Base-by-base conservation (phyloP, 2,888 invertebrate genomes). In the Melanchra persicariae region DNA sequence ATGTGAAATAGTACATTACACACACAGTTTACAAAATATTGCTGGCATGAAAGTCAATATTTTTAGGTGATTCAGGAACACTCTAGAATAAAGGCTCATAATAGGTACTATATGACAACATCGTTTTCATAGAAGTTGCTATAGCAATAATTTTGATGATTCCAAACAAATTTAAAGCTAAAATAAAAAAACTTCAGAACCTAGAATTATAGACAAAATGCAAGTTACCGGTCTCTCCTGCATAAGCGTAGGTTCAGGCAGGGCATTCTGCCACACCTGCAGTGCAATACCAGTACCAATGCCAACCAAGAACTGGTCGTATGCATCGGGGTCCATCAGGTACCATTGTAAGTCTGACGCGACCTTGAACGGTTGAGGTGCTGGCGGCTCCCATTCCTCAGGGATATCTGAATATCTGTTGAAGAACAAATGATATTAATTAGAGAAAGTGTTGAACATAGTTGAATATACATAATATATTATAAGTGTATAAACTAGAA, bases 301-400 rank as follows among this genome's bases (percentile, higher is more conserved):
- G 30, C 99, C 98, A 22, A 99, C 98, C 87, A 98, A 97, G 94
- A 98, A 99, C 93, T 99, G 99, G 95, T 99, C 99, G 88, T 98
- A 98, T 66, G 99, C 98, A 95, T 99, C 99, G 0, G 98, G 98
- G 89, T 99, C 99, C 92, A 98, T 97, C 52, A 99, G 96, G 96
- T 98, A 99, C 94, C 98, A 98, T 91, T 99, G 98, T 72, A 99
- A 96, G 95, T 99, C 99, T 52, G 98, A 98, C 91, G 99, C 98
- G 71, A 99, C 98, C 91, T 98, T 98, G 94, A 98, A 99, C 0
- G 98, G 98, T 90, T 98, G 98, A 0, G 98, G 98, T 62, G 97
- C 97, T 55, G 99, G 99, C 0, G 98, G 97, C 80, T 98, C 98
- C 99, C 99, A 99, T 89, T 99, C 98, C 86, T 98, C 98, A 12